Conservation (phyloP, 2,797 vertebrate genomes). For the Cirrhinus mrigala region DNA sequence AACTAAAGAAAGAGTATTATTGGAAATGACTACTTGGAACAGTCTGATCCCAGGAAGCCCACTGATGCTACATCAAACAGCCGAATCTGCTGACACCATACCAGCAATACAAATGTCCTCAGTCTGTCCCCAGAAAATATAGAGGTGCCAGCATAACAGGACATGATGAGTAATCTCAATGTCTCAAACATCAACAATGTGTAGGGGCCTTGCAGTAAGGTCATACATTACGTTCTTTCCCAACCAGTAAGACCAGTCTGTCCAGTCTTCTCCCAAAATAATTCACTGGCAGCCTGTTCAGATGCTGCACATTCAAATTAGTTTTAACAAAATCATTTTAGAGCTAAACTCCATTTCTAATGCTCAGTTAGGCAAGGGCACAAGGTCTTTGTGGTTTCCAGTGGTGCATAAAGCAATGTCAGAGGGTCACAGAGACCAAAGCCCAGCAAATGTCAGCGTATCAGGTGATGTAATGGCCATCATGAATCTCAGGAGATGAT, state of each 20-base stretch:
- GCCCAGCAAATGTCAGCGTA: not conserved
- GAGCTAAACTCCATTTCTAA: not conserved
- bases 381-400: not conserved
- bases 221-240: slow-evolving; percentile 10
- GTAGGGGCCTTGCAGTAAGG: slow-evolving; percentile 41
- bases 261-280: not conserved
- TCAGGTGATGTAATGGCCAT: slow-evolving; percentile 13
- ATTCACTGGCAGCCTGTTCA: not conserved
- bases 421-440: slow-evolving; percentile 64
- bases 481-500: not conserved
- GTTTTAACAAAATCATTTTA: not conserved
- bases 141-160: slow-evolving; percentile 22
- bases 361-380: slow-evolving; percentile 13
- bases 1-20: slow-evolving; percentile 1
- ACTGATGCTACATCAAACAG: slow-evolving; percentile 38
- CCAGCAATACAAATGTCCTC: slow-evolving; percentile 28
- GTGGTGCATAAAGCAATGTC: slow-evolving; percentile 71
- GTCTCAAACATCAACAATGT: slow-evolving; percentile 41
- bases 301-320: not conserved
- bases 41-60: not conserved
- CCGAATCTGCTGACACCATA: slow-evolving; percentile 7
- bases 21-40: slow-evolving; percentile 14
- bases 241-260: slow-evolving; percentile 21
- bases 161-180: slow-evolving; percentile 35
- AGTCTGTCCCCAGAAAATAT: slow-evolving; percentile 25